Evolutionary conservation across 2,888 invertebrate species (phyloP).

Genomic region (Trachelus troglodyta): DNA sequence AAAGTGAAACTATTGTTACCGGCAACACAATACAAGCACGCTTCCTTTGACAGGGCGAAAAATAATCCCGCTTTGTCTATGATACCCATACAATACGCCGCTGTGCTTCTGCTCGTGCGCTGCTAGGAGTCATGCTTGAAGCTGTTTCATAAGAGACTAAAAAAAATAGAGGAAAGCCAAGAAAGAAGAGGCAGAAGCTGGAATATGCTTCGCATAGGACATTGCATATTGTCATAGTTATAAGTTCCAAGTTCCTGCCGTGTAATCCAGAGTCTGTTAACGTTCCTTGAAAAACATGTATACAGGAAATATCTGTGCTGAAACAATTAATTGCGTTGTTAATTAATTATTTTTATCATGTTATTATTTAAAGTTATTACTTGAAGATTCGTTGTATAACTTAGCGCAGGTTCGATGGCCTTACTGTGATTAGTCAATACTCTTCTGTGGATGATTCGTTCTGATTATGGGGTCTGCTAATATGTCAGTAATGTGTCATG

Average conservation of each 20-base stretch:
- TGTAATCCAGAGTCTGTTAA: neutral
- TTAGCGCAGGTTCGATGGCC: too few relatives aligned
- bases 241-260: neutral
- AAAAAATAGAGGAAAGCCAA: neutral
- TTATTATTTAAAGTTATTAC: too few relatives aligned
- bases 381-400: too few relatives aligned
- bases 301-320: neutral
- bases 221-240: neutral
- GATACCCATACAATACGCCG: constrained; percentile 30
- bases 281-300: neutral
- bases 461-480: neutral
- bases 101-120: neutral
- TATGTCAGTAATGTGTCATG: neutral
- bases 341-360: neutral
- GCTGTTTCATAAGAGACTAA: neutral
- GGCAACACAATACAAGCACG: constrained; percentile 46
- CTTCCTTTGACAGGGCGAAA: constrained; percentile 57
- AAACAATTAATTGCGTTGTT: neutral
- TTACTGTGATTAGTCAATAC: too few relatives aligned
- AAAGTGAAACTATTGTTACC: constrained; percentile 49
- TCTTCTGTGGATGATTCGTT: neutral
- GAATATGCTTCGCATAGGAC: neutral
- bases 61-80: constrained; percentile 60
- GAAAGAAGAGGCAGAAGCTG: neutral
- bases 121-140: neutral